These are phyloP conservation scores for Pentalonia nigronervosa DNA, from an alignment of 1,140 invertebrate species.

Conservation along the genomic window DNA sequence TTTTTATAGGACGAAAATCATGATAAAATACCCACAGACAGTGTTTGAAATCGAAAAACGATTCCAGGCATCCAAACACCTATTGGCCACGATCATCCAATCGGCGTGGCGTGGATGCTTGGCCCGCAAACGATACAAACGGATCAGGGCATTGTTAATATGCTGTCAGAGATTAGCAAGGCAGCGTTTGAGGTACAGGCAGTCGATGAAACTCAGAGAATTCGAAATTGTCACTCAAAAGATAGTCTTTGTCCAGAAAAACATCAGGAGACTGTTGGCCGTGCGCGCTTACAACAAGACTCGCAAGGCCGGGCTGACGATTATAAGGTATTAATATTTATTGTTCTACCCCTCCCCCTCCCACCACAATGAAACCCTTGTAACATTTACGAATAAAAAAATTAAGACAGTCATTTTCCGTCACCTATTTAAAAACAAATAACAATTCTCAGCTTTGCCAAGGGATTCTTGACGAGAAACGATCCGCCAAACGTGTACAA, in stretches of 20 bases:
- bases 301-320: not conserved
- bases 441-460: conserved; percentile 38
- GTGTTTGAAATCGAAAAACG: conserved; percentile 49
- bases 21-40: conserved; percentile 28
- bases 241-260: conserved; percentile 25
- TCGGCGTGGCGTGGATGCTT: not conserved
- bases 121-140: not conserved
- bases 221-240: not conserved
- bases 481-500: conserved; percentile 30
- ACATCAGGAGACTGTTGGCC: conserved; percentile 46
- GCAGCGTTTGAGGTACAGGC: not conserved
- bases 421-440: not conserved
- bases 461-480: conserved; percentile 10
- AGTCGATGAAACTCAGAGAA: not conserved
- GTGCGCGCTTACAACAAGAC: conserved; percentile 10
- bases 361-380: too few relatives aligned
- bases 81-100: not conserved
- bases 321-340: conserved; percentile 8
- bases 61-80: not conserved
- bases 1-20: not conserved
- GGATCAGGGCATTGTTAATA: not conserved
- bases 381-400: too few relatives aligned
- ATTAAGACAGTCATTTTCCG: not conserved
- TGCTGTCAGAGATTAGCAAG: not conserved
- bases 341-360: too few relatives aligned